A percentile compares a stretch with the other conserved stretches of the same genome.
phyloP scores from a whole-genome alignment of 2,797 vertebrate genomes.

The Sebastes hubbsi region DNA sequence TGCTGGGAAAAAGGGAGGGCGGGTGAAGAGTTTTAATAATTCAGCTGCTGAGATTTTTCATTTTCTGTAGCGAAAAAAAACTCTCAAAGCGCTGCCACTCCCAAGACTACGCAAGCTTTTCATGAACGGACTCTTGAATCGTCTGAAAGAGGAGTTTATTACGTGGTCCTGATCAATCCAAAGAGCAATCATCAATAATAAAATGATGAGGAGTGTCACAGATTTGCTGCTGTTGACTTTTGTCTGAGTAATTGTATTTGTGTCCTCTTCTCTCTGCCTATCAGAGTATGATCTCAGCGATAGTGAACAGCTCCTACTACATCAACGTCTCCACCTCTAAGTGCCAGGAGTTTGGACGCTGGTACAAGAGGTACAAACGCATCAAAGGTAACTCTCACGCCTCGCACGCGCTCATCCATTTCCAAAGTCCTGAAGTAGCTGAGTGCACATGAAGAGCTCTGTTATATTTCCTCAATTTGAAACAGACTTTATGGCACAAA shows the following conservation, averaged over 20 bases:
- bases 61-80: not conserved
- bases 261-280: not conserved
- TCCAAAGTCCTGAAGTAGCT: not conserved
- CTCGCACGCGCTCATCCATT: not conserved
- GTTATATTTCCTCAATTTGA: not conserved
- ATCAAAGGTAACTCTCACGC: constrained; percentile 88
- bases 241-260: not conserved
- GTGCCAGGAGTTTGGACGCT: constrained; percentile 98
- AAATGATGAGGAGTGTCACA: too few relatives aligned
- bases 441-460: not conserved
- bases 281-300: constrained; percentile 97
- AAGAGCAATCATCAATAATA: not conserved
- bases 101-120: not conserved
- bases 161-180: rapidly evolving
- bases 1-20: constrained; percentile 13
- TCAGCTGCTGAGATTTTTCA: not conserved
- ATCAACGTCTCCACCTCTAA: constrained; percentile 95
- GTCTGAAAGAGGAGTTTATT: not conserved
- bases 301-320: constrained; percentile 96
- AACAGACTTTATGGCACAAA: not conserved
- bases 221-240: not conserved
- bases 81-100: not conserved
- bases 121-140: not conserved
- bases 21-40: not conserved
- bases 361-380: constrained; percentile 97